These are phyloP conservation scores for Emydura subglobosa DNA, from an alignment of 2,113 vertebrate species.

Conservation along the genomic window DNA sequence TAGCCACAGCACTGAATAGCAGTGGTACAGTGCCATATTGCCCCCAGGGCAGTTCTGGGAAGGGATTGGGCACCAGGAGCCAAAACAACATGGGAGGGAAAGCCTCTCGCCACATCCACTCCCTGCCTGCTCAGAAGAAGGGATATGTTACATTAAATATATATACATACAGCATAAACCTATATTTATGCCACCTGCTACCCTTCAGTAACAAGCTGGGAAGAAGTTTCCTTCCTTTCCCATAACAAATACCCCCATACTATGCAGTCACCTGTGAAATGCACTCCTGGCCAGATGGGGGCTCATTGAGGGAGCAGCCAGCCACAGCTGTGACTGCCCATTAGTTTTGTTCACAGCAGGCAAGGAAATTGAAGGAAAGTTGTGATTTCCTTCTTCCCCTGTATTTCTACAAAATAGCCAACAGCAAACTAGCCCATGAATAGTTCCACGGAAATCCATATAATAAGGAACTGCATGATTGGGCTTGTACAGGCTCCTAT, in stretches of 20 bases:
- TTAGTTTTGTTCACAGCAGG: background rate
- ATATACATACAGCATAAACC: background rate
- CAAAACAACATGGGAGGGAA: background rate
- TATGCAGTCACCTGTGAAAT: background rate
- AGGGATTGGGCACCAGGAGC: background rate
- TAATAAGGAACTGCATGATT: background rate
- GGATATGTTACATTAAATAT: background rate
- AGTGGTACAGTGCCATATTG: background rate
- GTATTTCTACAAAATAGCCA: background rate
- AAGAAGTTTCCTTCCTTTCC: background rate
- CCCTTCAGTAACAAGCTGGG: background rate
- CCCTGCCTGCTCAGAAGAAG: background rate
- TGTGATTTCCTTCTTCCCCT: background rate
- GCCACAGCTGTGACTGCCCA: background rate
- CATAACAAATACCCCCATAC: background rate
- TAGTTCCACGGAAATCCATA: background rate
- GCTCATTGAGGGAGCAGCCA: no score
- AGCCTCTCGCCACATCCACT: background rate
- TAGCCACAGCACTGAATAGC: background rate
- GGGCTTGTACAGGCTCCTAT: background rate
- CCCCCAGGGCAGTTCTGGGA: background rate
- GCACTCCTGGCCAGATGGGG: rapidly evolving
- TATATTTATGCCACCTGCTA: background rate
- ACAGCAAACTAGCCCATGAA: background rate
- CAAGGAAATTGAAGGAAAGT: background rate